These are phyloP conservation scores for Steinernema khuongi DNA, from an alignment of 1,140 invertebrate genomes.

Conservation along the genomic window DNA sequence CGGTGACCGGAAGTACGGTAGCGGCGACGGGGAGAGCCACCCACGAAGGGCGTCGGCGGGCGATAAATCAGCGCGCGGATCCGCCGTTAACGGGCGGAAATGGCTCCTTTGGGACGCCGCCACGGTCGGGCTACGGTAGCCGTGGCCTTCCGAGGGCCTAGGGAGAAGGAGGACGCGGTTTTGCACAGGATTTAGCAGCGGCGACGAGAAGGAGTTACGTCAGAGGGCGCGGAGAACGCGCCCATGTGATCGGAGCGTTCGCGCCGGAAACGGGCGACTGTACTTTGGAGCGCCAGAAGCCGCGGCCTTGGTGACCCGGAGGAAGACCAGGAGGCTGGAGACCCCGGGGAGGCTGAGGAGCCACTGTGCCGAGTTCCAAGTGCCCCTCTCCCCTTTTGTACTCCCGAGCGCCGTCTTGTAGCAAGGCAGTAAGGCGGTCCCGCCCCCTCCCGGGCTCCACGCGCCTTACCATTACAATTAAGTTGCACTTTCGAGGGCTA, in stretches of 20 bases:
- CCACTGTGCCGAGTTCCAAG: too few species aligned
- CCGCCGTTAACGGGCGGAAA: slow-evolving; percentile 9
- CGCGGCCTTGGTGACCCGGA: neutral
- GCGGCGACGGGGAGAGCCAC: neutral
- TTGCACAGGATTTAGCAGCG: slow-evolving; percentile 6
- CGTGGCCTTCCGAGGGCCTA: neutral
- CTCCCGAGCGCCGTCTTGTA: neutral
- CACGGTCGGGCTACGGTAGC: neutral
- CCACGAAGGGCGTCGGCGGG: neutral
- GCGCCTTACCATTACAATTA: neutral
- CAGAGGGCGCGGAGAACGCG: neutral
- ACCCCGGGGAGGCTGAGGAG: too few species aligned
- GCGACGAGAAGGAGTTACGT: slow-evolving; percentile 8
- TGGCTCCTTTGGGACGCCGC: neutral
- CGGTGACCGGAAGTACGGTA: neutral
- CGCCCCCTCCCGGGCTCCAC: neutral
- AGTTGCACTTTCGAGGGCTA: slow-evolving; percentile 3
- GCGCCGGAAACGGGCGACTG: neutral
- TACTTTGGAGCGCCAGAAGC: neutral
- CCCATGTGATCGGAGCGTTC: neutral
- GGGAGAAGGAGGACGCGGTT: neutral
- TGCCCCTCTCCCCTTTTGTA: neutral
- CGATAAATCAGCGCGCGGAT: slow-evolving; percentile 2
- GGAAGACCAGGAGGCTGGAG: too few species aligned
- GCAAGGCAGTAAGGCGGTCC: neutral